Conservation (phyloP, 2,888 invertebrate species). For the Brachyptera putata region DNA sequence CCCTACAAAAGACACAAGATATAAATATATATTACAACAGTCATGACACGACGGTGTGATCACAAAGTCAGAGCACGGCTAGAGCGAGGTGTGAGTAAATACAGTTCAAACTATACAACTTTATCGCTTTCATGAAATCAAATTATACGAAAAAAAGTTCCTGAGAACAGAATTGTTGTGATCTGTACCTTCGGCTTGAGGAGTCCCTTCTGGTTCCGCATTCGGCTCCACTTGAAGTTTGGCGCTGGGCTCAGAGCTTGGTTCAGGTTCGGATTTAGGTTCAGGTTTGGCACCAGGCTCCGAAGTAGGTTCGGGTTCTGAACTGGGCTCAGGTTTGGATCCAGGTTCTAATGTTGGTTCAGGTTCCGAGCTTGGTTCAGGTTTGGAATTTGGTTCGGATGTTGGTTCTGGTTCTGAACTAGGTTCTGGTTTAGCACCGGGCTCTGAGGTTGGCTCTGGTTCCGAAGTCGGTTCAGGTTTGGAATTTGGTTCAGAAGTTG, state of each 20-base stretch:
- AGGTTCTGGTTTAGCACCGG: conserved; percentile 44
- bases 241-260: conserved; percentile 42
- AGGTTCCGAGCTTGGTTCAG: conserved; percentile 46
- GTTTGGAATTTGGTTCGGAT: conserved; percentile 41
- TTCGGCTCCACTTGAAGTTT: conserved; percentile 39
- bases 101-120: no score
- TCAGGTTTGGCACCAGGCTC: conserved; percentile 42
- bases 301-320: conserved; percentile 43
- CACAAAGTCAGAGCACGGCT: no score
- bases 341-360: conserved; percentile 46
- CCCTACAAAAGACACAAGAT: no score
- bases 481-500: conserved; percentile 37
- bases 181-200: conserved; percentile 15
- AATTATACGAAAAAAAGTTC: no score
- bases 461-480: conserved; percentile 39
- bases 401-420: conserved; percentile 45
- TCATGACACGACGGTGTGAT: no score
- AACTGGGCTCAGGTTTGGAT: conserved; percentile 42
- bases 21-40: no score
- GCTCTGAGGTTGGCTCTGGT: conserved; percentile 50
- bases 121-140: no score
- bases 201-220: conserved; percentile 31
- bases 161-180: no score
- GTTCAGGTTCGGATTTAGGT: conserved; percentile 43
- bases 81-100: no score